Evolutionary conservation across 1,140 invertebrate species (phyloP), one percentile per base, ranked within the genome.

Genomic region (Brachionus sp.): DNA sequence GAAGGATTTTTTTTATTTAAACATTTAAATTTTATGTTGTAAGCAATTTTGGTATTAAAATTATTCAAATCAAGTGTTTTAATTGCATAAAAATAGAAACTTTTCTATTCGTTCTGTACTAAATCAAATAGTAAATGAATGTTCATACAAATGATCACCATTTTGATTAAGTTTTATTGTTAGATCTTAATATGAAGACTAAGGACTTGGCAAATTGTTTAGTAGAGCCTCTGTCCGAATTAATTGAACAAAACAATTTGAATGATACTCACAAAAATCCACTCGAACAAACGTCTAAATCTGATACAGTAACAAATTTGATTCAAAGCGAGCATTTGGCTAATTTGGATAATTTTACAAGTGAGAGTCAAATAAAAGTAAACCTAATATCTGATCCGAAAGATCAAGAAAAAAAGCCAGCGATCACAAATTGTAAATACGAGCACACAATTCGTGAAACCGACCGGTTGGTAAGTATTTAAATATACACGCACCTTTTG

Each of bases 161-260:
- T 57, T 66, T 66, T 66, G 64, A 33, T 66, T 33, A 33, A 33
- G 33, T 70, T 39, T 70, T 39, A 42, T 16, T 19, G 37, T 10
- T 70, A 70, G 66, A 70, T 70, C 33, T 33, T 42, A 70, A 70
- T 37, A 70, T 70, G 66, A 70, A 70, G 37, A 70, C 66, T 16
- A 70, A 70, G 37, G 66, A 70, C 16, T 42, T 39, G 37, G 37
- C 33, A 39, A 70, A n/a, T 70, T 70, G 33, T 70, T 39, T 70
- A 70, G 66, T 70, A n/a, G 66, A 70, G 16, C 66, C 66, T 39
- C 9, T 70, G 35, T 70, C 66, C 33, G 66, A 70, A 19, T 9
- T 70, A 70, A 39, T 70, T 39, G 66, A 70, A 70, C 29, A 37
- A 16, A 66, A 66, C 29, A 33, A 66, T 37, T 66, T 66, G 64